These are phyloP conservation scores for Drosophila serrata DNA, from an alignment of 1,140 invertebrate genomes.

Conservation along the genomic window DNA sequence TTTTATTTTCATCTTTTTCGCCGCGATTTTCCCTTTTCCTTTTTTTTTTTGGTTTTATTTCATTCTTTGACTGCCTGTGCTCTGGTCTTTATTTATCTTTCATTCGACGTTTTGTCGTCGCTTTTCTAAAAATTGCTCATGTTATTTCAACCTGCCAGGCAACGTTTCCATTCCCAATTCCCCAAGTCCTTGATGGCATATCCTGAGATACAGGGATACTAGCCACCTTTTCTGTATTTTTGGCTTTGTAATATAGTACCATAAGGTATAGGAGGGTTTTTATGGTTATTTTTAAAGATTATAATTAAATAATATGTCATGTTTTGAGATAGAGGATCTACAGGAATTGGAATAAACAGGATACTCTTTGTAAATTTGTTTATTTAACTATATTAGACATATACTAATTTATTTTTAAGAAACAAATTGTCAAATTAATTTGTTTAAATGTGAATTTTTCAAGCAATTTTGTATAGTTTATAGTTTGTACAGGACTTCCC, in stretches of 20 bases:
- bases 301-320: not conserved
- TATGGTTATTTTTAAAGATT: too few species aligned
- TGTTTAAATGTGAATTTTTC: not conserved
- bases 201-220: conserved; percentile 2
- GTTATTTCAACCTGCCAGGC: conserved; percentile 77
- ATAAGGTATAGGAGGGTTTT: not conserved
- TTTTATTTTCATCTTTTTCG: conserved; percentile 48
- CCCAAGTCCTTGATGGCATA: conserved; percentile 6
- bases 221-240: conserved; percentile 53
- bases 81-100: conserved; percentile 81
- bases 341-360: too few species aligned
- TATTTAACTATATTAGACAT: not conserved
- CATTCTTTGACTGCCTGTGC: conserved; percentile 22
- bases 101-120: conserved; percentile 83
- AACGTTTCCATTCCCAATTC: not conserved
- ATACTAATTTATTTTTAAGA: not conserved
- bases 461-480: not conserved
- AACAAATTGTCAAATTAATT: not conserved
- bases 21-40: conserved; percentile 19
- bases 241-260: conserved; percentile 59
- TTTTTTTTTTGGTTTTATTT: not conserved
- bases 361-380: not conserved
- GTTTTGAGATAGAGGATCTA: not conserved
- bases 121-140: conserved; percentile 78
- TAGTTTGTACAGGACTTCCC: too few species aligned